Base-by-base conservation (phyloP, 2,113 vertebrate species). In the Dicrurus megarhynchus region DNA sequence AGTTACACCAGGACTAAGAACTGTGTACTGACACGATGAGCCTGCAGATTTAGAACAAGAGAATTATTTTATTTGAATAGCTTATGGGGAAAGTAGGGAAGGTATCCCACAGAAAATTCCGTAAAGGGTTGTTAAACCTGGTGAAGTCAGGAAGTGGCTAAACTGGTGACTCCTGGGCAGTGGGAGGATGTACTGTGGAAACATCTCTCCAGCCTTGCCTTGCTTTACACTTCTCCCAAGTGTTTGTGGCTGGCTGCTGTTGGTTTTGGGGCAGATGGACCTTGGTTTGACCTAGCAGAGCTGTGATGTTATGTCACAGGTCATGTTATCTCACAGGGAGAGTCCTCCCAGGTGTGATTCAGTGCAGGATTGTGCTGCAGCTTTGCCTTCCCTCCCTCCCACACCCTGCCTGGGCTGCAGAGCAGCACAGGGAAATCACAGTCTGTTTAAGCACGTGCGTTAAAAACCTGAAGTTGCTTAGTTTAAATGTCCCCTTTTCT, bases 391-490 rank as follows among this genome's bases (percentile, higher is more conserved):
- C 11, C 32, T 76, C 23, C 12, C 20, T 93, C 75, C 60, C n/a
- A 39, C 6, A 4, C 18, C n/a, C 57, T 47, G 23, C 68, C 27
- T 3, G 35, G 68, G 2, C 50, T 26, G 9, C 67, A 77, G 74
- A 76, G 84, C 53, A 76, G 22, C 18, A 16, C n/a, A 15, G 57
- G 37, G 17, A n/a, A 55, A 41, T 46, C 1, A 1, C 0, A 1
- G 10, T 7, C 76, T 70, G 4, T 22, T n/a, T 16, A 53, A 53
- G 23, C 30, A 55, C 0, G 0, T n/a, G 26, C 1, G 1, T 46
- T 28, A 50, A 49, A 59, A 22, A 55, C 50, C n/a, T 90, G 50
- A 81, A 93, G 22, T 16, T 70, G 10, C 26, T 86, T 26, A 8
- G 23, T 42, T 76, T 46, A 59, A 74, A 26, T n/a, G 13, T 44